phyloP scores from a whole-genome alignment of 2,113 vertebrate species.

The Epinephelus moara region DNA sequence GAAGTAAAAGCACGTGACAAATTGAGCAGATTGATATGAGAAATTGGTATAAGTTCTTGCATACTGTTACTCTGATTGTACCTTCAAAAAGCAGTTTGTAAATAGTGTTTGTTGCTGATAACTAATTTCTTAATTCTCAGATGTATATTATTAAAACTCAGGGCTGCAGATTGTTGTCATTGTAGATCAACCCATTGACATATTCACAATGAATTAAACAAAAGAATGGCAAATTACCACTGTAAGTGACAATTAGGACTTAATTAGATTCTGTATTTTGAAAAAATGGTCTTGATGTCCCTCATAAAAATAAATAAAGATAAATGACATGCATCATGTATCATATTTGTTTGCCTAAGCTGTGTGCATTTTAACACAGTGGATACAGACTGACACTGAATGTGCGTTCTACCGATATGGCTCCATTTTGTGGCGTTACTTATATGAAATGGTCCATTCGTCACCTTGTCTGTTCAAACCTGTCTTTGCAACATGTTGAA shows the following conservation, averaged over 20 bases:
- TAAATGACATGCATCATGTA: not conserved
- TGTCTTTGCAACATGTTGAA: slow-evolving; percentile 29
- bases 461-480: slow-evolving; percentile 41
- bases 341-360: slow-evolving; percentile 5
- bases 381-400: not conserved
- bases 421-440: slow-evolving; percentile 39
- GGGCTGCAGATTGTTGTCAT: not conserved
- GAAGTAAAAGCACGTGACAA: not conserved
- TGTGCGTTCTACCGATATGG: slow-evolving; percentile 6
- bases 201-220: not conserved
- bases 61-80: not conserved
- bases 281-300: slow-evolving; percentile 8
- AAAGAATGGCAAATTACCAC: not conserved
- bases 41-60: not conserved
- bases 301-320: not conserved
- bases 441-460: slow-evolving; percentile 8
- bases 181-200: not conserved
- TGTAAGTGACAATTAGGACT: not conserved
- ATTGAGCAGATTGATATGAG: not conserved
- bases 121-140: not conserved
- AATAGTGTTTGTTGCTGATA: not conserved
- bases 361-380: not conserved
- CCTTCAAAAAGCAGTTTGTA: not conserved
- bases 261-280: not conserved
- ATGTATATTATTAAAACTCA: not conserved